phyloP scores from a whole-genome alignment of 2,888 invertebrate species.

The Cremastinae sp. region DNA sequence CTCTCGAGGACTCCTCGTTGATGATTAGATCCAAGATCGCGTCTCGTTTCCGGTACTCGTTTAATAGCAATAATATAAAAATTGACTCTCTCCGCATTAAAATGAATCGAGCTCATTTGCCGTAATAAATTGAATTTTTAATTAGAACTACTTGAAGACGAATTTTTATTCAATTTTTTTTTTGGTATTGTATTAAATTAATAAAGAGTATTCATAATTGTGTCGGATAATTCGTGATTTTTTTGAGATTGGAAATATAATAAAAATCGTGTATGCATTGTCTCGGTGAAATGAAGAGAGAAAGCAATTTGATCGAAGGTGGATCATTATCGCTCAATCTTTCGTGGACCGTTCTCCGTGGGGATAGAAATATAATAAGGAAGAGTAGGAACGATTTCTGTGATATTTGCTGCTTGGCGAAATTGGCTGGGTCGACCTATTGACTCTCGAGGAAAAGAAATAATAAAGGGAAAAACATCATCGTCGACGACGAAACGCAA shows the following conservation, averaged over 20 bases:
- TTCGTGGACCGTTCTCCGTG: slow-evolving; percentile 17
- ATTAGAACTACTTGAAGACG: too few species aligned
- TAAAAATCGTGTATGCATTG: background rate
- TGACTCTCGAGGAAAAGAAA: slow-evolving; percentile 44
- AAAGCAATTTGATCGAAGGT: slow-evolving; percentile 41
- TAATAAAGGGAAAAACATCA: background rate
- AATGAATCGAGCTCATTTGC: too few species aligned
- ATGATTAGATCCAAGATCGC: slow-evolving; percentile 21
- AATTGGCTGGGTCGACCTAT: slow-evolving; percentile 46
- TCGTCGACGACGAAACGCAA: slow-evolving; percentile 46
- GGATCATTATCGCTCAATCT: slow-evolving; percentile 51
- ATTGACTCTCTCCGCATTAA: background rate
- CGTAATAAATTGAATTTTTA: too few species aligned
- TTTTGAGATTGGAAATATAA: background rate
- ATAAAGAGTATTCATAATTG: too few species aligned
- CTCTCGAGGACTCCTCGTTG: slow-evolving; percentile 15
- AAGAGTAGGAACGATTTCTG: slow-evolving; percentile 21
- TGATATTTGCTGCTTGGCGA: slow-evolving; percentile 33
- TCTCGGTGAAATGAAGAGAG: background rate
- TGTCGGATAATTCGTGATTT: background rate
- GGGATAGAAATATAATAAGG: background rate
- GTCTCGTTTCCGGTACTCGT: slow-evolving; percentile 33
- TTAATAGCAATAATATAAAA: background rate
- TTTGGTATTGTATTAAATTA: too few species aligned
- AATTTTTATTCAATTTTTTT: too few species aligned